Conservation (phyloP, 2,888 invertebrate genomes). For the Phytoseiulus persimilis region DNA sequence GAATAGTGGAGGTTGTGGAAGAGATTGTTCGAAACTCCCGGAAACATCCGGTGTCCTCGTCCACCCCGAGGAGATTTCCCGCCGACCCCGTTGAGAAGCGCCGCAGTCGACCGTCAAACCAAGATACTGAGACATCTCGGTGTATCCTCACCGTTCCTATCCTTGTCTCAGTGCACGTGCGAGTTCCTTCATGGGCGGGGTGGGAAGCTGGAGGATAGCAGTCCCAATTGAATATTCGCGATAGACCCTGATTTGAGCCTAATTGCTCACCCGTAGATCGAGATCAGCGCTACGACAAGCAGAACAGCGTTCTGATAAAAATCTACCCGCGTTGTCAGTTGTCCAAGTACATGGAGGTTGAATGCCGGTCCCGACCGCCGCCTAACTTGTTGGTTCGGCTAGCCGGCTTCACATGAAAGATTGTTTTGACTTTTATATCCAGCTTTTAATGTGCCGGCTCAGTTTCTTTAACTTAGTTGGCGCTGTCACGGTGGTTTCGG, state of each 20-base stretch:
- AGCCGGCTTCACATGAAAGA: background rate
- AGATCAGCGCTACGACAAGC: background rate
- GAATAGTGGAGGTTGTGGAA: no score
- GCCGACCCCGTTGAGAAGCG: no score
- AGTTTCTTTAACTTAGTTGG: background rate
- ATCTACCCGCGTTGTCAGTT: background rate
- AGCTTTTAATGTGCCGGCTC: background rate
- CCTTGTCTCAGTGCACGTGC: no score
- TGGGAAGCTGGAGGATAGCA: background rate
- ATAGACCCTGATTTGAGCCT: background rate
- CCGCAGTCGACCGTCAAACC: no score
- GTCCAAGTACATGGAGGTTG: background rate
- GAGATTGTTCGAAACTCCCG: no score
- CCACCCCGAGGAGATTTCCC: no score
- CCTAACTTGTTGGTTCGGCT: background rate
- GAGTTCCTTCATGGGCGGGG: no score
- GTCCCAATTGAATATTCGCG: background rate
- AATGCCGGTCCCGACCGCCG: background rate
- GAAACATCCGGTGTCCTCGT: no score
- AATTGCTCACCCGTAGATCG: background rate
- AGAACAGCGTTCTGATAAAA: background rate
- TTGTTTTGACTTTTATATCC: background rate
- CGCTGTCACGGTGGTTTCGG: background rate
- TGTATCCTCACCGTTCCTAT: no score
- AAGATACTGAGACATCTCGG: no score